Evolutionary conservation across 2,888 invertebrate genomes (phyloP).

Genomic region (Andrena dorsata): DNA sequence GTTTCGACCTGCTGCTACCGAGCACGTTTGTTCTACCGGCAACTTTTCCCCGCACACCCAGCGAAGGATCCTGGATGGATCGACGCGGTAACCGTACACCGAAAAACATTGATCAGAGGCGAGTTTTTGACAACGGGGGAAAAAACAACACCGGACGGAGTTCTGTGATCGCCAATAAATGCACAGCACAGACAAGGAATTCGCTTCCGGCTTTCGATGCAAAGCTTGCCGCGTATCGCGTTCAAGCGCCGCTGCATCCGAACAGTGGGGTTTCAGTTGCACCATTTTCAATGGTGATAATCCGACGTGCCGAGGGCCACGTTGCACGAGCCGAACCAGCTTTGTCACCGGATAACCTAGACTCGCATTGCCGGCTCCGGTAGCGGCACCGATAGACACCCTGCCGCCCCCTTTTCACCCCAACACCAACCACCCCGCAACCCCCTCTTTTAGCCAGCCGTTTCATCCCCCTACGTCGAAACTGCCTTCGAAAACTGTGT

Average conservation of each 20-base stretch:
- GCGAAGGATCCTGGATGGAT: background rate
- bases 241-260: slow-evolving; percentile 84
- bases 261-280: slow-evolving; percentile 84
- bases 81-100: slow-evolving; percentile 31
- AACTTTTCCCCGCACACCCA: background rate
- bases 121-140: slow-evolving; percentile 36
- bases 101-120: slow-evolving; percentile 33
- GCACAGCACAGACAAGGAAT: slow-evolving; percentile 70
- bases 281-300: slow-evolving; percentile 83
- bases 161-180: slow-evolving; percentile 68
- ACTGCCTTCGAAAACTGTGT: slow-evolving; percentile 51
- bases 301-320: slow-evolving; percentile 76
- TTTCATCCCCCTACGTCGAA: slow-evolving; percentile 57
- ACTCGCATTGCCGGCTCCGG: slow-evolving; percentile 80
- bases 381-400: slow-evolving; percentile 77
- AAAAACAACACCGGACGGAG: slow-evolving; percentile 43
- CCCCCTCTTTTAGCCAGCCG: slow-evolving; percentile 34
- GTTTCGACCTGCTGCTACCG: background rate
- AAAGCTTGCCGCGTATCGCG: slow-evolving; percentile 79
- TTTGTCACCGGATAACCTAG: slow-evolving; percentile 85
- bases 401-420: slow-evolving; percentile 38
- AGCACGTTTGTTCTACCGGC: background rate
- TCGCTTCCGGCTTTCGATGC: slow-evolving; percentile 77
- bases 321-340: slow-evolving; percentile 80
- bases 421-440: slow-evolving; percentile 16